phyloP scores from a whole-genome alignment of 2,888 invertebrate genomes.

The Glomeris marginata region DNA sequence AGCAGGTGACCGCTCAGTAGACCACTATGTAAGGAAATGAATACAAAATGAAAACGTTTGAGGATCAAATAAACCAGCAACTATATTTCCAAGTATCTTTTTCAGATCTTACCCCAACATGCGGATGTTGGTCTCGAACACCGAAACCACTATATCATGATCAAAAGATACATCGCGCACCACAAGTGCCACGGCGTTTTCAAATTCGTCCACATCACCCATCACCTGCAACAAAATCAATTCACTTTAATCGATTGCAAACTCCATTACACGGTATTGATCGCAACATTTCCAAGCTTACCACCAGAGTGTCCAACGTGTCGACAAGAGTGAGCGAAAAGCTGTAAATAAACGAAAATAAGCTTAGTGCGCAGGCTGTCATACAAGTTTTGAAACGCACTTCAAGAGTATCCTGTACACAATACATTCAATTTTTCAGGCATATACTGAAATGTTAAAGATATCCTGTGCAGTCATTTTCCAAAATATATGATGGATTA shows the following conservation, averaged over 20 bases:
- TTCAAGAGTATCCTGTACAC: no score
- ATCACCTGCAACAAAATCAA: slow-evolving; percentile 40
- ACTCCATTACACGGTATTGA: slow-evolving; percentile 1
- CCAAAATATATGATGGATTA: no score
- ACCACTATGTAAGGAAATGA: slow-evolving; percentile 43
- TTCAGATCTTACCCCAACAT: slow-evolving; percentile 88
- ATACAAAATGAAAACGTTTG: not conserved
- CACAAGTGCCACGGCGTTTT: slow-evolving; percentile 69
- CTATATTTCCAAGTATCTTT: slow-evolving; percentile 7
- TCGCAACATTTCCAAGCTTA: slow-evolving; percentile 25
- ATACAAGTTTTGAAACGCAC: no score
- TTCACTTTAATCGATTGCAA: slow-evolving; percentile 2
- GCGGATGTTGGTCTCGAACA: slow-evolving; percentile 96
- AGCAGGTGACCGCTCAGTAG: slow-evolving; percentile 83
- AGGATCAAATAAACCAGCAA: slow-evolving; percentile 1
- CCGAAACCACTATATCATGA: slow-evolving; percentile 85
- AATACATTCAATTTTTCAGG: no score
- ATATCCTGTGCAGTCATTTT: no score
- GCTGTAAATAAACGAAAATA: slow-evolving; percentile 42
- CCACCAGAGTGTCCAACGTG: slow-evolving; percentile 78
- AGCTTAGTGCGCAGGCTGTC: no score
- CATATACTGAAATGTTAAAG: no score
- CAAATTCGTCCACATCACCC: slow-evolving; percentile 89
- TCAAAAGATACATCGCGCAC: slow-evolving; percentile 81
- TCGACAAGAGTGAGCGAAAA: slow-evolving; percentile 94